Percentiles rank a stretch among this genome's conserved stretches.
Conservation (phyloP, 2,888 invertebrate species). For the Polydrusus tereticollis region DNA sequence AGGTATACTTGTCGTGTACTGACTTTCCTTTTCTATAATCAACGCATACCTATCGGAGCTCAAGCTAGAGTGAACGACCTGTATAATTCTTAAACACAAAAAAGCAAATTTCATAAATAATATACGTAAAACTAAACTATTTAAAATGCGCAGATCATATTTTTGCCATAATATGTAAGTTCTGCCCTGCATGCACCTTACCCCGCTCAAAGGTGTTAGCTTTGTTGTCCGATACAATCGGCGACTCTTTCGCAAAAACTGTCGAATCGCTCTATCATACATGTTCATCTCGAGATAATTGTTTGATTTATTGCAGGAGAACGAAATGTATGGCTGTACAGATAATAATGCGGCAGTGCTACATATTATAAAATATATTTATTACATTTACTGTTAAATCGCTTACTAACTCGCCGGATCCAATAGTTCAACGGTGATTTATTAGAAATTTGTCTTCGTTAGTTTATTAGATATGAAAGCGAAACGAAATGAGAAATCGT, state of each 20-base stretch:
- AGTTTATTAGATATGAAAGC: conserved; percentile 6
- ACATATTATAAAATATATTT: conserved; percentile 40
- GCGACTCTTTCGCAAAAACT: conserved; percentile 44
- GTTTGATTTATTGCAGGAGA: conserved; percentile 48
- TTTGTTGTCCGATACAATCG: conserved; percentile 50
- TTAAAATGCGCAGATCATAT: too few species aligned
- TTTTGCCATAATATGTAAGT: neutral
- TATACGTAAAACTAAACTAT: too few species aligned
- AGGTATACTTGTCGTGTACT: too few species aligned
- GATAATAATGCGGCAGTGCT: conserved; percentile 31
- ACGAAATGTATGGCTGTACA: conserved; percentile 32
- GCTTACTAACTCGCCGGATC: conserved; percentile 18
- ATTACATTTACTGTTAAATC: conserved; percentile 35
- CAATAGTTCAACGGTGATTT: conserved; percentile 25
- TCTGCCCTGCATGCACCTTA: conserved; percentile 38
- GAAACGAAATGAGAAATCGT: neutral
- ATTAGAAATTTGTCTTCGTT: conserved; percentile 20
- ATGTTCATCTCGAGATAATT: conserved; percentile 50
- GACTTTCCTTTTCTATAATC: too few species aligned
- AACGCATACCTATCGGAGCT: too few species aligned
- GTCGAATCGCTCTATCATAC: conserved; percentile 47
- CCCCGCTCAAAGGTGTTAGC: conserved; percentile 51
- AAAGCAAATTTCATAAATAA: too few species aligned
- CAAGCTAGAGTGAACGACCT: too few species aligned
- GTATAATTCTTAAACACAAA: too few species aligned